A percentile compares a stretch with the other conserved stretches of the same genome.
Conservation (phyloP, 2,113 vertebrate species). For the Charina bottae region DNA sequence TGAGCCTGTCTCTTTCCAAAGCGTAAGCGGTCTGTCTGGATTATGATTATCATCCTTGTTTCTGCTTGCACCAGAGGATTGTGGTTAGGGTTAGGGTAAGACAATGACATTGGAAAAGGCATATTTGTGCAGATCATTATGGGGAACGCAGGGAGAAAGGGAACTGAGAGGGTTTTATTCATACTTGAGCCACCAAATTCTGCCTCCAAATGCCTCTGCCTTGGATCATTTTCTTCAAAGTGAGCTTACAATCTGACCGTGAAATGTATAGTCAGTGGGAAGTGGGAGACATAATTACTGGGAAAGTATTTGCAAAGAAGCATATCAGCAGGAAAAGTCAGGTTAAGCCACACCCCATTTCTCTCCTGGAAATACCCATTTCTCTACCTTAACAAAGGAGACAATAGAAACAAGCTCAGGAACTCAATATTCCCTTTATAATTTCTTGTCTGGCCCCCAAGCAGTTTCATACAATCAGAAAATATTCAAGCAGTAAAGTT, state of each 20-base stretch:
- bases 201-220: not conserved
- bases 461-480: too few species aligned
- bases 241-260: not conserved
- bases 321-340: too few species aligned
- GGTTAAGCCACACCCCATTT: too few species aligned
- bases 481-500: too few species aligned
- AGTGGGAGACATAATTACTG: not conserved
- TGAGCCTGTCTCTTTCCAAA: slow-evolving; percentile 59
- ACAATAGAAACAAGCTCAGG: too few species aligned
- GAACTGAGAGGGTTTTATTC: not conserved
- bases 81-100: too few species aligned
- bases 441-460: too few species aligned
- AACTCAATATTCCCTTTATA: too few species aligned
- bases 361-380: too few species aligned
- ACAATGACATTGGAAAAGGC: not conserved
- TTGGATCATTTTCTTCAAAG: not conserved
- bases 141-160: not conserved
- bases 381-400: too few species aligned
- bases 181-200: not conserved
- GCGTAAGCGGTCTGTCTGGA: slow-evolving; percentile 52
- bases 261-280: not conserved
- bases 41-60: slow-evolving; percentile 34
- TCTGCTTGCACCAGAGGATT: not conserved
- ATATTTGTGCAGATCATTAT: too few species aligned
- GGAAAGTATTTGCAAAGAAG: not conserved